Conservation (phyloP, 2,113 vertebrate species). For the Typhlomys cinereus region DNA sequence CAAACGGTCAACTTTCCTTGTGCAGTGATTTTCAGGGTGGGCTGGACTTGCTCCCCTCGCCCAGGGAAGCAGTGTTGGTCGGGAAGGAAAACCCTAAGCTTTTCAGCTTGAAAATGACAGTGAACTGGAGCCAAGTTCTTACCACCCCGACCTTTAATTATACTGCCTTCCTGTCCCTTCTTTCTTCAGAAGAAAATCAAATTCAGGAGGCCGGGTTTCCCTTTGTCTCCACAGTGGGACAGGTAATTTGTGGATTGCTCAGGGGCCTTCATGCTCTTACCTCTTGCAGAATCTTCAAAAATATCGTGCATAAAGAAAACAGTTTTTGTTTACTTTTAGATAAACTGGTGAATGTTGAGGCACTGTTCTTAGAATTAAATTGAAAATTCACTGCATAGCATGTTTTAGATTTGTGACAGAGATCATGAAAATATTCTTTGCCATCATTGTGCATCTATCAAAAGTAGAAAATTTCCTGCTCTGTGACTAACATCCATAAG, state of each 20-base stretch:
- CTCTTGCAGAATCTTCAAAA: not conserved
- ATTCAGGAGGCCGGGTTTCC: not conserved
- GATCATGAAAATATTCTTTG: not conserved
- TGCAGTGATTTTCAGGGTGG: fast-evolving
- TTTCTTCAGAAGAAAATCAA: not conserved
- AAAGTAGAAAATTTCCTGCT: not conserved
- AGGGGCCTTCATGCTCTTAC: not conserved
- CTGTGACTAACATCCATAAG: not conserved
- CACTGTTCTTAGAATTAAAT: not conserved
- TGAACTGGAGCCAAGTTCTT: fast-evolving
- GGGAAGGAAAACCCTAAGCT: fast-evolving
- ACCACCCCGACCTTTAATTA: not conserved
- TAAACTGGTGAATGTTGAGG: not conserved
- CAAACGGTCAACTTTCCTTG: not conserved
- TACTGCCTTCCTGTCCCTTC: no score
- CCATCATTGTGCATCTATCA: not conserved
- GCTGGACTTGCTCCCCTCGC: fast-evolving
- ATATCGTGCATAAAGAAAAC: not conserved
- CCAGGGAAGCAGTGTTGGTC: no score
- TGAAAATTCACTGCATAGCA: not conserved
- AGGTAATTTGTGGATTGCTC: not conserved
- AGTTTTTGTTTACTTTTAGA: not conserved
- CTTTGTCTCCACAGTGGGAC: not conserved
- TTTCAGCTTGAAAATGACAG: not conserved
- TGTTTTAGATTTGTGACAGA: not conserved